Evolutionary conservation across 2,888 invertebrate genomes (phyloP).

Genomic region (Drosophila vallismaia): DNA sequence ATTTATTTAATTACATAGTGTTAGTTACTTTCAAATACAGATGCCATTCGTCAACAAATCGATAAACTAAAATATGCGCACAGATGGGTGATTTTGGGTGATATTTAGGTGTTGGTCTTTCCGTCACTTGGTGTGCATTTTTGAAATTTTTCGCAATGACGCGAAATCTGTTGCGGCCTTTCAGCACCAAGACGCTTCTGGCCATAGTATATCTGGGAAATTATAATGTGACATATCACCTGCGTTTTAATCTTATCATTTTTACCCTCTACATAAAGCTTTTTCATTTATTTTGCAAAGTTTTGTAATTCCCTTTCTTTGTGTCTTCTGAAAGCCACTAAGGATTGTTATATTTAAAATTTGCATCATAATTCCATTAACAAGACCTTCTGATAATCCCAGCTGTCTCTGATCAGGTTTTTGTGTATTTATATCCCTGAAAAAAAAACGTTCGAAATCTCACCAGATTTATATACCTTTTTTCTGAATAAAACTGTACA

Average conservation of each 20-base stretch:
- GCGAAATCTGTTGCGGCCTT: not conserved
- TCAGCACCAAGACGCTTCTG: not conserved
- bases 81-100: constrained; percentile 2
- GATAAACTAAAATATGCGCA: constrained; percentile 9
- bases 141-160: not conserved
- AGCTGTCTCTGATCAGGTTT: too few species aligned
- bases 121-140: not conserved
- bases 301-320: not conserved
- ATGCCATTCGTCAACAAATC: constrained; percentile 15
- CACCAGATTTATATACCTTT: not conserved
- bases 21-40: constrained; percentile 24
- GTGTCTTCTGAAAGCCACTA: not conserved
- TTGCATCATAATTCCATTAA: too few species aligned
- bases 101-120: not conserved
- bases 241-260: not conserved
- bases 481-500: not conserved
- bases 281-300: not conserved
- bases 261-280: not conserved
- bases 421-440: not conserved
- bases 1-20: constrained; percentile 32
- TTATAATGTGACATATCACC: not conserved
- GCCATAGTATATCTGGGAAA: not conserved
- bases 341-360: too few species aligned
- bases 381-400: too few species aligned
- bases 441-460: not conserved